Evolutionary conservation across 2,797 vertebrate species (phyloP).

Genomic region (Sebastes iracundus): DNA sequence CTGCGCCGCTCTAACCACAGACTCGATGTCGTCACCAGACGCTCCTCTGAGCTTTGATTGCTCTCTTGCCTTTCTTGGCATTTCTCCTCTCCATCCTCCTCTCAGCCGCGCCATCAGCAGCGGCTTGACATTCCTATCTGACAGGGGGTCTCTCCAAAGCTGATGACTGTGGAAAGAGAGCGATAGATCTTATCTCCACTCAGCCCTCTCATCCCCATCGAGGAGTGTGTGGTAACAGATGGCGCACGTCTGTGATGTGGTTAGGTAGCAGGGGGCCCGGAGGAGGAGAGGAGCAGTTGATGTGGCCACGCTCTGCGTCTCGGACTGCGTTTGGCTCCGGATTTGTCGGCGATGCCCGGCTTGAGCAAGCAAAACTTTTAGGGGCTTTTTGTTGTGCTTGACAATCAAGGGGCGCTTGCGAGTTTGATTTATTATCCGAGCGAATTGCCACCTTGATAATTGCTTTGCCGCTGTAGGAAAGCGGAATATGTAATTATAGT

Average conservation of each 20-base stretch:
- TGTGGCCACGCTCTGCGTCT: constrained; percentile 41
- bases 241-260: constrained; percentile 72
- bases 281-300: constrained; percentile 44
- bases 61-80: constrained; percentile 17
- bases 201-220: constrained; percentile 52
- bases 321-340: constrained; percentile 26
- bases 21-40: not conserved
- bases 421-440: constrained; percentile 55
- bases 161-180: constrained; percentile 54
- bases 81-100: constrained; percentile 32
- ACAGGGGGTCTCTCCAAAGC: constrained; percentile 45
- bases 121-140: constrained; percentile 59
- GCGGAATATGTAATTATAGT: constrained; percentile 61
- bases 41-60: constrained; percentile 17
- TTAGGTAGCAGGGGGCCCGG: constrained; percentile 58
- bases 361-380: constrained; percentile 39
- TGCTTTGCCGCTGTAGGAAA: constrained; percentile 46
- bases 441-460: constrained; percentile 52
- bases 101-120: constrained; percentile 30
- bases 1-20: constrained; percentile 13
- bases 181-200: constrained; percentile 65
- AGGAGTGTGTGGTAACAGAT: constrained; percentile 65
- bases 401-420: constrained; percentile 34
- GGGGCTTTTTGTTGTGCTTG: constrained; percentile 1
- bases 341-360: constrained; percentile 16